phyloP scores from a whole-genome alignment of 2,888 invertebrate genomes.

The Cheiracanthium punctorium region DNA sequence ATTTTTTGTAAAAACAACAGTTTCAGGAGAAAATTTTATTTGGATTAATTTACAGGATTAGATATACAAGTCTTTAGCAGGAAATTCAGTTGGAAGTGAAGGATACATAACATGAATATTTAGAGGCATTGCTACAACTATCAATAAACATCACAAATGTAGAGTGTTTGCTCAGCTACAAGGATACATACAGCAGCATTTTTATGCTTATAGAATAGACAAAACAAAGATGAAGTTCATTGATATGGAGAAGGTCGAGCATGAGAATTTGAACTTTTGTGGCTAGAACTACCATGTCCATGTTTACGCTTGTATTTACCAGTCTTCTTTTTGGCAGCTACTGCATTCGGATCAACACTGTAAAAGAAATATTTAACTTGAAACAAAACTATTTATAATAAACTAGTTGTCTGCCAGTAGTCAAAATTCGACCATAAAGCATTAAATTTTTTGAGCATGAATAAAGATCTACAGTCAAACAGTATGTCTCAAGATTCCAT shows the following conservation, averaged over 20 bases:
- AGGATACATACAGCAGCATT: neutral
- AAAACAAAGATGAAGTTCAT: neutral
- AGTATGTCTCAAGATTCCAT: too few relatives aligned
- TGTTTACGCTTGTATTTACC: conserved; percentile 56
- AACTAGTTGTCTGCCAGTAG: too few relatives aligned
- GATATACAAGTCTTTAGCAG: neutral
- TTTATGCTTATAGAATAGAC: neutral
- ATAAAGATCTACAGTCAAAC: too few relatives aligned
- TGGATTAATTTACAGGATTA: neutral
- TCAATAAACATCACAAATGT: neutral
- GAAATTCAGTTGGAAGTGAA: neutral
- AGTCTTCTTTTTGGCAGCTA: conserved; percentile 41
- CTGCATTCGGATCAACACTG: conserved; percentile 19
- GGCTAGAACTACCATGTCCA: conserved; percentile 16
- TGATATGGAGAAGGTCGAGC: conserved; percentile 12
- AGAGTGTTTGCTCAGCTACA: neutral
- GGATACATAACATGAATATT: neutral
- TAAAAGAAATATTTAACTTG: neutral
- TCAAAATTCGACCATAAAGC: too few relatives aligned
- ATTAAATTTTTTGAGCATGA: too few relatives aligned
- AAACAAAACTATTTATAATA: too few relatives aligned
- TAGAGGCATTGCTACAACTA: neutral
- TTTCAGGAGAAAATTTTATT: neutral
- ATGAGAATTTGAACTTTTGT: conserved; percentile 29
- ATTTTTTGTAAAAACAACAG: neutral